A percentile compares a stretch with the other conserved stretches of the same genome.
Conservation (phyloP, 2,113 vertebrate genomes). For the Tursiops truncatus region DNA sequence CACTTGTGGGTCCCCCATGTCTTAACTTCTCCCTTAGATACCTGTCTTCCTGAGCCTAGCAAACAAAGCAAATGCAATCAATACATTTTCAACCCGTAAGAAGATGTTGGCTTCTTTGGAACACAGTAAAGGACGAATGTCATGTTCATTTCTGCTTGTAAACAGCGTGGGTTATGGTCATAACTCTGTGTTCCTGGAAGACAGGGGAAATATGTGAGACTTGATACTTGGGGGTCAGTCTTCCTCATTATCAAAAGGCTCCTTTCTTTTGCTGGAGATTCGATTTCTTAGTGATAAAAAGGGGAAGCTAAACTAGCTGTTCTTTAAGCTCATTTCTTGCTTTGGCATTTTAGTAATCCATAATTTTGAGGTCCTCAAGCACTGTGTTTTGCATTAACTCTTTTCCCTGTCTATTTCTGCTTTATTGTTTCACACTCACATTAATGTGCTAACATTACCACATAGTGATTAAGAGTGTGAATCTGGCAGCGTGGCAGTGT, state of each 20-base stretch:
- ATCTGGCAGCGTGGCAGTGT: neutral
- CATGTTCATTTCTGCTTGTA: neutral
- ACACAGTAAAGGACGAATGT: neutral
- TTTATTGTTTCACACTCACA: neutral
- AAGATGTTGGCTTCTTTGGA: neutral
- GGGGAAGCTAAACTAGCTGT: neutral
- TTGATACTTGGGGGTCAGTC: neutral
- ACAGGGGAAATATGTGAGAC: neutral
- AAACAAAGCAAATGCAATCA: neutral
- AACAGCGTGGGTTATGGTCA: neutral
- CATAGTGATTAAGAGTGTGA: neutral
- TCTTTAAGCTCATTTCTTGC: neutral
- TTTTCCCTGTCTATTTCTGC: neutral
- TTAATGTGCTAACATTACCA: neutral
- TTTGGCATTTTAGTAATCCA: neutral
- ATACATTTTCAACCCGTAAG: neutral
- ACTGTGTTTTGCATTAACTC: neutral
- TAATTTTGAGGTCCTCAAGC: neutral
- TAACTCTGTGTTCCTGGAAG: neutral
- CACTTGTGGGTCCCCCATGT: rapidly evolving
- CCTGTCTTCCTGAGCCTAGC: neutral
- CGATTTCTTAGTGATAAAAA: neutral
- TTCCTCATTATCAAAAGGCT: neutral
- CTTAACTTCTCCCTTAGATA: neutral
- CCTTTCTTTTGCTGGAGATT: neutral